A percentile compares a stretch with the other conserved stretches of the same genome.
Conservation (phyloP, 2,113 vertebrate species). For the Rhadina sibilatrix region DNA sequence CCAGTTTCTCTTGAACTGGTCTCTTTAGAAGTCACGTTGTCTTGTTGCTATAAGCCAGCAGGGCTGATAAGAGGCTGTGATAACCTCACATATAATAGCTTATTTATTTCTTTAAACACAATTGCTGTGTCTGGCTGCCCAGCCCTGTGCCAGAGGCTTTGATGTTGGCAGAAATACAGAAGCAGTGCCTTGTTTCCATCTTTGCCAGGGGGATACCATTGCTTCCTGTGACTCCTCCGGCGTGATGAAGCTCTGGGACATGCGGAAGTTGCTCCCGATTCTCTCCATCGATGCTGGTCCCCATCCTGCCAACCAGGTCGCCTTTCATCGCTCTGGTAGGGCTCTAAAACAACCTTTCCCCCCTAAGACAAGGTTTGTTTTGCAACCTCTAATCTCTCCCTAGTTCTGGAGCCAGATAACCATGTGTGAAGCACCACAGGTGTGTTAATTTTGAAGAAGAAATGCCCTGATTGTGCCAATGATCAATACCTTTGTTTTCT, state of each 20-base stretch:
- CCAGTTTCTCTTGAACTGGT: background rate
- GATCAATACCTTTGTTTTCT: background rate
- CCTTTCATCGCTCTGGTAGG: conserved; percentile 77
- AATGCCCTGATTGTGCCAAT: background rate
- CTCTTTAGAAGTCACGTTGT: background rate
- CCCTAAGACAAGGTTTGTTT: background rate
- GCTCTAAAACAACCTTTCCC: background rate
- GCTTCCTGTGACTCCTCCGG: conserved; percentile 82
- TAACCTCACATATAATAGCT: background rate
- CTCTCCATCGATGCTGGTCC: conserved; percentile 76
- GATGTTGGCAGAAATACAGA: background rate
- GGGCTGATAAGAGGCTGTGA: background rate
- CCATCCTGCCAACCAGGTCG: conserved; percentile 77
- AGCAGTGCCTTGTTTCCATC: background rate
- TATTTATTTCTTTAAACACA: background rate
- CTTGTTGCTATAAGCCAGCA: background rate
- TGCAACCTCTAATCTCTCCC: background rate
- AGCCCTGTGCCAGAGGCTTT: background rate
- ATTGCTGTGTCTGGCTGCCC: background rate
- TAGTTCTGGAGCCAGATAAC: background rate
- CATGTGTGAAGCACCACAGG: background rate
- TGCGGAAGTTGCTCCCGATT: conserved; percentile 55
- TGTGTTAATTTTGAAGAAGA: background rate
- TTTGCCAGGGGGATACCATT: conserved; percentile 67
- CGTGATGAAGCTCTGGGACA: conserved; percentile 81